phyloP scores from a whole-genome alignment of 2,797 vertebrate genomes.

The Poeciliopsis presidionis region DNA sequence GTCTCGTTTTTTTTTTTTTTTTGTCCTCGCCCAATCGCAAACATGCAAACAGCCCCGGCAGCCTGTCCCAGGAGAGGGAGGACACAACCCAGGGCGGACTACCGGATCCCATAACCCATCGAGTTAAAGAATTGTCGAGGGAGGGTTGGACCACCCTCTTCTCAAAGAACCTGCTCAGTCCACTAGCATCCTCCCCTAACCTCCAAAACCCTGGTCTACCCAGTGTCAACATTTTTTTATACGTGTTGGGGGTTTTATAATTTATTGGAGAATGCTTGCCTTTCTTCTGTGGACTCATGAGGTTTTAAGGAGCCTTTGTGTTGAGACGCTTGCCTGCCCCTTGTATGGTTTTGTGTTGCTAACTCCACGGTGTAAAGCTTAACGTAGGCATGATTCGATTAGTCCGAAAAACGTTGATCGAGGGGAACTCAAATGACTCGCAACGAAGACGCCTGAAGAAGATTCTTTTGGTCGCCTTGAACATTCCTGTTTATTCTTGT shows the following conservation, averaged over 20 bases:
- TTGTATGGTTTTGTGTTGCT: slow-evolving; percentile 80
- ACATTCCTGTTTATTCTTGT: slow-evolving; percentile 82
- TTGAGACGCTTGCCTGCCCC: slow-evolving; percentile 82
- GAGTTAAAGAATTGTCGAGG: slow-evolving; percentile 39
- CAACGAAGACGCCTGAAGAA: slow-evolving; percentile 58
- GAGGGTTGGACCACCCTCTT: slow-evolving; percentile 30
- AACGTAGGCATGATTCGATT: slow-evolving; percentile 78
- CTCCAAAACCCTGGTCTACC: slow-evolving; percentile 39
- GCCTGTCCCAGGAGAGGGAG: slow-evolving; percentile 55
- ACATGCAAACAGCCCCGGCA: slow-evolving; percentile 65
- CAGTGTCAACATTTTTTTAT: slow-evolving; percentile 71
- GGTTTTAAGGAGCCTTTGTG: slow-evolving; percentile 63
- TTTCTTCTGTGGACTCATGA: slow-evolving; percentile 67
- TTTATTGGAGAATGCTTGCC: slow-evolving; percentile 78
- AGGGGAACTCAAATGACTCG: slow-evolving; percentile 50
- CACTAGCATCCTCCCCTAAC: slow-evolving; percentile 42
- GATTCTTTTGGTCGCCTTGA: slow-evolving; percentile 74
- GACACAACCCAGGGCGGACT: slow-evolving; percentile 56
- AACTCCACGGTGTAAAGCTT: slow-evolving; percentile 80
- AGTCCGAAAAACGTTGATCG: slow-evolving; percentile 65
- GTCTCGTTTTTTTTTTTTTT: slow-evolving; percentile 25
- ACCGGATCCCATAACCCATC: slow-evolving; percentile 42
- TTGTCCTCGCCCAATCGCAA: slow-evolving; percentile 52
- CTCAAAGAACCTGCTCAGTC: slow-evolving; percentile 59
- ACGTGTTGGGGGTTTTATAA: slow-evolving; percentile 73